Percentiles rank a stretch among this genome's conserved stretches.
phyloP scores from a whole-genome alignment of 2,888 invertebrate genomes.

The Oligia fasciuncula region DNA sequence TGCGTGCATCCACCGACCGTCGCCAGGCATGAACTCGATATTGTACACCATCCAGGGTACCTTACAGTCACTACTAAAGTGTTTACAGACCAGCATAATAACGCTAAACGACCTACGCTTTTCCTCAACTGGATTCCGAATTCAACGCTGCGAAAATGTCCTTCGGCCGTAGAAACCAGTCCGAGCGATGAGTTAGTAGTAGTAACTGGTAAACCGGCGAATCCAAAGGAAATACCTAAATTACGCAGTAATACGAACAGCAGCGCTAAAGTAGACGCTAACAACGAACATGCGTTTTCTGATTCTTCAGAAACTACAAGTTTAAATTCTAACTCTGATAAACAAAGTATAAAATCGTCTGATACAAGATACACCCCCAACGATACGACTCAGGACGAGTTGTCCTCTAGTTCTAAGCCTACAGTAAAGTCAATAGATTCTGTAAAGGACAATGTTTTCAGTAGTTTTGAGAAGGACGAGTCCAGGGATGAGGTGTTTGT shows the following conservation, averaged over 20 bases:
- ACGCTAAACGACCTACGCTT: constrained; percentile 94
- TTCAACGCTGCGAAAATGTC: constrained; percentile 95
- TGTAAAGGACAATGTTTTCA: constrained; percentile 81
- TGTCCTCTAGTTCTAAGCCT: constrained; percentile 84
- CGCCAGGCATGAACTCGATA: constrained; percentile 94
- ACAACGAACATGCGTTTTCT: constrained; percentile 86
- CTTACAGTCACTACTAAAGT: constrained; percentile 96
- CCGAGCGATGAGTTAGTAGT: constrained; percentile 84
- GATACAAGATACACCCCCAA: constrained; percentile 84
- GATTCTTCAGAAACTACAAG: constrained; percentile 89
- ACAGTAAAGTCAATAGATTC: constrained; percentile 84
- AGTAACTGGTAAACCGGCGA: constrained; percentile 74
- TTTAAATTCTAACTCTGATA: constrained; percentile 88
- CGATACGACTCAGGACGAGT: constrained; percentile 84
- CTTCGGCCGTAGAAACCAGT: constrained; percentile 92
- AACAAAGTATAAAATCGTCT: constrained; percentile 86
- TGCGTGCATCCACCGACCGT: constrained; percentile 98
- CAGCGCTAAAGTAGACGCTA: constrained; percentile 77
- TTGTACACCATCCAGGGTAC: constrained; percentile 97
- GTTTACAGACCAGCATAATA: constrained; percentile 94
- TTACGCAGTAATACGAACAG: constrained; percentile 68
- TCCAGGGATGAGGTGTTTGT: constrained; percentile 82
- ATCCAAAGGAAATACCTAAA: constrained; percentile 76
- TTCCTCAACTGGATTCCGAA: constrained; percentile 99
- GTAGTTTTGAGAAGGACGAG: constrained; percentile 84